A percentile compares a stretch with the other conserved stretches of the same genome.
These are phyloP conservation scores for Amphiprion ocellaris DNA, from an alignment of 2,113 vertebrate genomes.

Conservation along the genomic window DNA sequence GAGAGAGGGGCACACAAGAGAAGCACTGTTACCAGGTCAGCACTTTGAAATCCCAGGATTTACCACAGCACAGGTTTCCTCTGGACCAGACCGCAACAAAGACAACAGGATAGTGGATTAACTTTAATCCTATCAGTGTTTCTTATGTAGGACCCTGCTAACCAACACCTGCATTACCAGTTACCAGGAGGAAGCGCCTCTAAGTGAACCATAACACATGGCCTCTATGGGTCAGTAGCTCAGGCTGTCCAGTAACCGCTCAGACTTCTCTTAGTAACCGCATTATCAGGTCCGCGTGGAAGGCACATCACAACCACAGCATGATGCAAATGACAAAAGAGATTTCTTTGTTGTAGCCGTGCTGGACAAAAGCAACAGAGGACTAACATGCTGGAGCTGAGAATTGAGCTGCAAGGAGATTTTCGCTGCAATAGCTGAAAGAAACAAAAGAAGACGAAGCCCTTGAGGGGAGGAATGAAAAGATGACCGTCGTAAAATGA, in stretches of 20 bases:
- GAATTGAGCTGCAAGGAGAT: constrained; percentile 2
- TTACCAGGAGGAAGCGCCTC: constrained; percentile 60
- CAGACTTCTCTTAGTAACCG: constrained; percentile 35
- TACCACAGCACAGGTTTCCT: constrained; percentile 45
- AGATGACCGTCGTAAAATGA: neutral
- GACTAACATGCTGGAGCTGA: constrained; percentile 23
- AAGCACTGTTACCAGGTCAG: constrained; percentile 63
- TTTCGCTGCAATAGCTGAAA: constrained; percentile 8
- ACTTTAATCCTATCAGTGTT: constrained; percentile 70
- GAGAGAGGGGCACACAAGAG: constrained; percentile 52
- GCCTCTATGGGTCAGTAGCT: constrained; percentile 36
- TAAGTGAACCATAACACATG: constrained; percentile 40
- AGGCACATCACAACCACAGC: constrained; percentile 24
- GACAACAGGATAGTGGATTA: constrained; percentile 73
- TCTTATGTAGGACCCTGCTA: constrained; percentile 50
- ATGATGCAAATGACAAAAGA: constrained; percentile 8
- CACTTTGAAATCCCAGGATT: constrained; percentile 52
- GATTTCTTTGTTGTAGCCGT: neutral
- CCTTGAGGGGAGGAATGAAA: constrained; percentile 5
- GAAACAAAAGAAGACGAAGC: constrained; percentile 4
- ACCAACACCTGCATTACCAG: constrained; percentile 67
- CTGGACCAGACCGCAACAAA: constrained; percentile 45
- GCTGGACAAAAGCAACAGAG: constrained; percentile 4
- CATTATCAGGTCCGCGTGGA: constrained; percentile 40
- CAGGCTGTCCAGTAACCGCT: neutral